phyloP scores from a whole-genome alignment of 2,113 vertebrate species.

The Halichoerus grypus region DNA sequence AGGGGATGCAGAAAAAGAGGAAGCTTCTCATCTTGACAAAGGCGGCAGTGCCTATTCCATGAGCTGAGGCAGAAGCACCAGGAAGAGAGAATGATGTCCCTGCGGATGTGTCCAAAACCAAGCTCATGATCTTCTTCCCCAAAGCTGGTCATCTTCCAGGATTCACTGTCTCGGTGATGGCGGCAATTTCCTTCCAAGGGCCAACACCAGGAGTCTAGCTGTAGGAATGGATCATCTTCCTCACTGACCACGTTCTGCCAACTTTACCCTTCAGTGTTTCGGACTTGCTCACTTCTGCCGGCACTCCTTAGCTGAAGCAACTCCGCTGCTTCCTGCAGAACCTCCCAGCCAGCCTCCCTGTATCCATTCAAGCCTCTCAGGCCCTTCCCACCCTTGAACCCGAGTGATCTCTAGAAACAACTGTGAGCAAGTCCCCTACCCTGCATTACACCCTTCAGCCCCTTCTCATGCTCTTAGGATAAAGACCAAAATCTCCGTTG shows the following conservation, averaged over 20 bases:
- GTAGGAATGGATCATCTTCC: not conserved
- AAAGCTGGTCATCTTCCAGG: not conserved
- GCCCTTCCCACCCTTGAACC: not conserved
- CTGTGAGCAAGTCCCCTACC: not conserved
- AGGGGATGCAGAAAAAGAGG: not conserved
- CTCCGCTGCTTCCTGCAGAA: fast-evolving
- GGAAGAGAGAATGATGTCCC: not conserved
- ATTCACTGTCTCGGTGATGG: not conserved
- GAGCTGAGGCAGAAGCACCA: not conserved
- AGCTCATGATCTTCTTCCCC: not conserved
- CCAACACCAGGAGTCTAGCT: not conserved
- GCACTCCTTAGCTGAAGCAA: not conserved
- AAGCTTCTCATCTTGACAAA: not conserved
- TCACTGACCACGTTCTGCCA: not conserved
- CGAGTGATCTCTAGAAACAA: not conserved
- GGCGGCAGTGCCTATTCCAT: not conserved
- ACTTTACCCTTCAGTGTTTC: not conserved
- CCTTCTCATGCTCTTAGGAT: not conserved
- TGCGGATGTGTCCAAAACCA: not conserved
- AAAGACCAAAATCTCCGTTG: not conserved
- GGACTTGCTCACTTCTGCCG: not conserved
- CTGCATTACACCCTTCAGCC: not conserved
- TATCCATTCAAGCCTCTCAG: not conserved
- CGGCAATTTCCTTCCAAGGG: not conserved
- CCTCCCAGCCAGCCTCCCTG: not conserved